Base-by-base conservation (phyloP, 2,797 vertebrate genomes). In the Acrocephalus scirpaceus region DNA sequence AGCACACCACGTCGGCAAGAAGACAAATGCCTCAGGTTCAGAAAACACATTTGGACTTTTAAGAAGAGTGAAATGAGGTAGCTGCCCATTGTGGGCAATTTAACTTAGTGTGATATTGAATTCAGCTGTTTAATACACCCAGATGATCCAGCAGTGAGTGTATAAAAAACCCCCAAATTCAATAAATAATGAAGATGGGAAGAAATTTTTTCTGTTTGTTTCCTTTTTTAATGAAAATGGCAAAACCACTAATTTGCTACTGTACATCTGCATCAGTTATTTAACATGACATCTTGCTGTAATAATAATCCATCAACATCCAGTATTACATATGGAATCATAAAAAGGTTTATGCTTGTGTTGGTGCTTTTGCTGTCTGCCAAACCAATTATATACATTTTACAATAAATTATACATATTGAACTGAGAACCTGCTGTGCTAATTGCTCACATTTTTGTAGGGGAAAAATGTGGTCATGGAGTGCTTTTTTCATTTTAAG, bases 11-110 rank as follows among this genome's bases (percentile, higher is more conserved):
- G 72, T 54, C 4, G 0, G 51, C 65, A 77, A 70, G 34, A 71
- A 86, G 58, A 64, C 54, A 80, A 80, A 61, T 34, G 79, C 30
- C 56, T 91, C 50, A 48, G 30, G 22, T 89, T 93, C 78, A 81
- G 69, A 83, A 92, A 96, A 69, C 47, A 57, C 40, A 75, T 90
- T 42, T 86, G 70, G 78, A 67, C 76, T 90, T 92, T 27, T 26
- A 86, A 81, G 87, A 83, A 73, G 23, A 87, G 69, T 47, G 30
- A 90, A 88, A 91, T 60, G 85, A 90, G 87, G 76, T 87, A 91
- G 90, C 90, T 93, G 91, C 72, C 93, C 85, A 92, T 70, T 81
- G 92, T 92, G 94, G 88, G 85, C 83, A 93, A 88, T 95, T 94
- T 70, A 84, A 73, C 66, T 86, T 86, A 92, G 91, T 93, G 64